These are phyloP conservation scores for Pyrgus malvae DNA, from an alignment of 2,888 invertebrate genomes.

Conservation along the genomic window DNA sequence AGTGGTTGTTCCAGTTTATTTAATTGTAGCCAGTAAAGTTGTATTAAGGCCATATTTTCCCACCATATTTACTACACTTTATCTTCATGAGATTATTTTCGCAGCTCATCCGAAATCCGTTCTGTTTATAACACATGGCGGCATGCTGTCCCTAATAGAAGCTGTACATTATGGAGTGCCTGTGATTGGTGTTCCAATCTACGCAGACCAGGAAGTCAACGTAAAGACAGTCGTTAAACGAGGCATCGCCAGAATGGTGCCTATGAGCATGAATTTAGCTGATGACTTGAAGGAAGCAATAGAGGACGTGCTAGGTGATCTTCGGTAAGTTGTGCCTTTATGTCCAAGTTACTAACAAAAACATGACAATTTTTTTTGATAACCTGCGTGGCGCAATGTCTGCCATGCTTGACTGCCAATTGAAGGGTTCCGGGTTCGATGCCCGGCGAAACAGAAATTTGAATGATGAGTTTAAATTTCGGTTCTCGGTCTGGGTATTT, in stretches of 20 bases:
- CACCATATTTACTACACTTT: no score
- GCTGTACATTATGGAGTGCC: constrained; percentile 56
- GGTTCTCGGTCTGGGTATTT: no score
- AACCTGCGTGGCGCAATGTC: no score
- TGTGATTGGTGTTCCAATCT: constrained; percentile 59
- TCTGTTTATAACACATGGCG: constrained; percentile 65
- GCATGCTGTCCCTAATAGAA: constrained; percentile 57
- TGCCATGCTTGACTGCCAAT: no score
- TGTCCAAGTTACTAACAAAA: not conserved
- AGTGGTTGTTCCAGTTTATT: no score
- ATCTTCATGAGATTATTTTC: not conserved
- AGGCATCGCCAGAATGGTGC: constrained; percentile 47
- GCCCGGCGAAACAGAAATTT: no score
- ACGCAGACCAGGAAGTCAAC: constrained; percentile 58
- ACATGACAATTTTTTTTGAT: not conserved
- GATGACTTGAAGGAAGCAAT: constrained; percentile 43
- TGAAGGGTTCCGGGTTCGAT: no score
- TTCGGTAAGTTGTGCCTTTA: constrained; percentile 38
- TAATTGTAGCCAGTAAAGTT: no score
- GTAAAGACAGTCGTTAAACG: constrained; percentile 46
- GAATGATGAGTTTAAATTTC: no score
- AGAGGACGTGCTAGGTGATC: constrained; percentile 41
- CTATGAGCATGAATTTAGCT: constrained; percentile 41
- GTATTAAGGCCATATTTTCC: no score
- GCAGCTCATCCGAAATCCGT: constrained; percentile 47